A percentile compares a stretch with the other conserved stretches of the same genome.
These are phyloP conservation scores for Yoshiicerus persimilis DNA, from an alignment of 1,140 invertebrate species.

Conservation along the genomic window DNA sequence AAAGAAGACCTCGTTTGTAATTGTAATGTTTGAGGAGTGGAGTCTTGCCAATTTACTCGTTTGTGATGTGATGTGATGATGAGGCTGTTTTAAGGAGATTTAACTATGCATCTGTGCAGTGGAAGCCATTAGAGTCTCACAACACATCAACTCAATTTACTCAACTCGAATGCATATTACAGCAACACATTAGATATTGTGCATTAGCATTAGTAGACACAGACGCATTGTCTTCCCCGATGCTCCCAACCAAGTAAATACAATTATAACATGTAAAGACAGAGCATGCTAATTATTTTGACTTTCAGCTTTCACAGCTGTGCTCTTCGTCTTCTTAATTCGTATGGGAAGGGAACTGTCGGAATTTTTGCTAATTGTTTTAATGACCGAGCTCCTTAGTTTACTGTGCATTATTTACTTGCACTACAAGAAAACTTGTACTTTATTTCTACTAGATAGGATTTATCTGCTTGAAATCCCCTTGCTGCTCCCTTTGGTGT, in stretches of 20 bases:
- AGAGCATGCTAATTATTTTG: neutral
- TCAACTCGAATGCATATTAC: neutral
- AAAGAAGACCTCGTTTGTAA: constrained; percentile 19
- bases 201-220: neutral
- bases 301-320: neutral
- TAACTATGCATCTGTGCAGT: neutral
- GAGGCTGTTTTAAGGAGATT: neutral
- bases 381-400: neutral
- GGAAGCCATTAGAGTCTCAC: neutral
- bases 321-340: neutral
- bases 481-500: neutral
- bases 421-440: neutral
- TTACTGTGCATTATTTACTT: no score
- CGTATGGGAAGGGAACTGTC: neutral
- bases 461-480: no score
- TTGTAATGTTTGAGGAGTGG: constrained; percentile 19
- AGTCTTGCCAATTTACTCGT: constrained; percentile 8
- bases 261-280: neutral
- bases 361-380: neutral
- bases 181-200: neutral
- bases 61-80: neutral
- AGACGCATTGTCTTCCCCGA: neutral
- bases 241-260: neutral
- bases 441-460: no score
- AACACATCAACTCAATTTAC: neutral